Percentiles rank a stretch among this genome's conserved stretches.
phyloP scores from a whole-genome alignment of 2,113 vertebrate species.

The Oxygymnocypris stewartii region DNA sequence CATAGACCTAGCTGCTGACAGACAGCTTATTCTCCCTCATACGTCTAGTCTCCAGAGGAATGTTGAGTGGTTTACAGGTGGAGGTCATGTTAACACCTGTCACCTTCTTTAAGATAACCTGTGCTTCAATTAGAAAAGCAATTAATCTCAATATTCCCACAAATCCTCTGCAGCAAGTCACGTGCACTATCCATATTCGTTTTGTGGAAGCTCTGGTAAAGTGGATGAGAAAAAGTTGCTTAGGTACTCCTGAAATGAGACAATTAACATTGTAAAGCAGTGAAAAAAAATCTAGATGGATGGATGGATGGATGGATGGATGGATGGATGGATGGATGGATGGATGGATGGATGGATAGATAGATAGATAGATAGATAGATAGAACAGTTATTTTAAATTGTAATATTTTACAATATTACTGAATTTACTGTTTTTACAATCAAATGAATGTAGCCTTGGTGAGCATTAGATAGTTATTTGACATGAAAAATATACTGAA shows the following conservation, averaged over 20 bases:
- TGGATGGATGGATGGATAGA: too few species aligned
- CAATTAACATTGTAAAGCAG: neutral
- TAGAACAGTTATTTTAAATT: neutral
- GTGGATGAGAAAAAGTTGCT: neutral
- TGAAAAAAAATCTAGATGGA: too few species aligned
- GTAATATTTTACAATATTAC: too few species aligned
- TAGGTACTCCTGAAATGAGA: neutral
- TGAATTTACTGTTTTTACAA: neutral
- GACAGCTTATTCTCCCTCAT: neutral
- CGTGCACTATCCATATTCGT: neutral
- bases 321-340: too few species aligned
- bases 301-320: too few species aligned
- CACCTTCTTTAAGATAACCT: constrained; percentile 30
- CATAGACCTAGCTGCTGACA: neutral
- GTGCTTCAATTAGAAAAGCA: constrained; percentile 49
- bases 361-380: too few species aligned
- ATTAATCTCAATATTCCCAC: constrained; percentile 40
- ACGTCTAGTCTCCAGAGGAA: neutral
- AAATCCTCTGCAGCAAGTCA: neutral
- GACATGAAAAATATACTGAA: neutral
- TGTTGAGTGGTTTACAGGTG: neutral
- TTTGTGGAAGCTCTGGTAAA: constrained; percentile 13
- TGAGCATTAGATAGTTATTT: neutral
- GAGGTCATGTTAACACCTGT: constrained; percentile 3
- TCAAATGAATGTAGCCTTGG: neutral